A percentile compares a stretch with the other conserved stretches of the same genome.
Evolutionary conservation across 2,888 invertebrate species (phyloP).

Genomic region (Hypena proboscidalis): DNA sequence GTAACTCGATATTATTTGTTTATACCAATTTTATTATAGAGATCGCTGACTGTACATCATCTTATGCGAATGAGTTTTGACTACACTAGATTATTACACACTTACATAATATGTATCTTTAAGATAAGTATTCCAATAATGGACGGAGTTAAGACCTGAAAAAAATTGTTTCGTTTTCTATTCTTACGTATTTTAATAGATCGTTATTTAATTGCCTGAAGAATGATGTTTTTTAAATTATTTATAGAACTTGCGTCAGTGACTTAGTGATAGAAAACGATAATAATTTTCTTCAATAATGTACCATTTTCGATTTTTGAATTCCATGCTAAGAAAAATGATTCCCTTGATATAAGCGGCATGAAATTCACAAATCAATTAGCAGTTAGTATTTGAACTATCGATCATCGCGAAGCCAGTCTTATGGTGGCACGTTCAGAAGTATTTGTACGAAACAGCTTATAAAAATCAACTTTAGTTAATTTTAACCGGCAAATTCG

Average conservation of each 20-base stretch:
- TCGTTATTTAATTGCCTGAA: no score
- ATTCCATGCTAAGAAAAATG: conserved; percentile 16
- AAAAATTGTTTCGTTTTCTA: conserved; percentile 7
- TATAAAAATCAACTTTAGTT: no score
- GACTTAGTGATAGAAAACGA: conserved; percentile 10
- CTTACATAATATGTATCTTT: conserved; percentile 14
- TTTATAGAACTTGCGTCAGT: not conserved
- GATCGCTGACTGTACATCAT: conserved; percentile 42
- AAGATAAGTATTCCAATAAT: conserved; percentile 4
- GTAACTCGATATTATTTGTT: conserved; percentile 58
- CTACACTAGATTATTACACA: conserved; percentile 34
- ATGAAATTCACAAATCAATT: conserved; percentile 36
- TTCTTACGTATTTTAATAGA: no score
- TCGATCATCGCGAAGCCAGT: conserved; percentile 33
- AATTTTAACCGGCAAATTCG: no score
- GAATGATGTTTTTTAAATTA: no score
- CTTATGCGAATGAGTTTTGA: conserved; percentile 43
- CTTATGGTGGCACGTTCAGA: no score
- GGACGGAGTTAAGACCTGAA: not conserved
- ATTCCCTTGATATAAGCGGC: not conserved
- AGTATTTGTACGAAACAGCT: no score
- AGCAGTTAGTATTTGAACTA: conserved; percentile 31
- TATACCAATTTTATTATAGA: conserved; percentile 35
- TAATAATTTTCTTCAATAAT: conserved; percentile 31
- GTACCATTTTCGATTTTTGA: conserved; percentile 21